Evolutionary conservation across 2,888 invertebrate genomes (phyloP).

Genomic region (Melanchra persicariae): DNA sequence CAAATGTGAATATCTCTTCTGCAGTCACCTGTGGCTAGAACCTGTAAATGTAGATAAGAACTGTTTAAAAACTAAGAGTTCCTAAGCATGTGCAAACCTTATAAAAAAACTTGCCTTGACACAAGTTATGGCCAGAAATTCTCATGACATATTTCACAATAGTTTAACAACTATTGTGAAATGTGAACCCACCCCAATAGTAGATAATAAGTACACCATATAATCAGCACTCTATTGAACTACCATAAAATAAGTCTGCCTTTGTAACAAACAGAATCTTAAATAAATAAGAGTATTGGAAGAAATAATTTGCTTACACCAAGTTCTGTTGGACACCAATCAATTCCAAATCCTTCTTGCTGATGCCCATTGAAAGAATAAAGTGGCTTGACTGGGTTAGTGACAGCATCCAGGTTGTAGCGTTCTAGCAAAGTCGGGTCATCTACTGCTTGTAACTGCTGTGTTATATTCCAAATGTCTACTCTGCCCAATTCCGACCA

Average conservation of each 20-base stretch:
- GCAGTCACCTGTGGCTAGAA: conserved; percentile 98
- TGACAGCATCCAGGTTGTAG: conserved; percentile 92
- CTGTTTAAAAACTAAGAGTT: neutral
- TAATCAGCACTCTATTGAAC: no score
- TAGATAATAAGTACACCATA: no score
- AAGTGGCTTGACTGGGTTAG: conserved; percentile 92
- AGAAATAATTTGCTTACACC: conserved; percentile 91
- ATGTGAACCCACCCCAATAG: neutral
- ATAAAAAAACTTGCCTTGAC: neutral
- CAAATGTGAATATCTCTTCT: conserved; percentile 98
- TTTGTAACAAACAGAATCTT: no score
- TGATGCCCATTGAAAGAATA: conserved; percentile 98
- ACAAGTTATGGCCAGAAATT: neutral
- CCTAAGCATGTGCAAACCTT: neutral
- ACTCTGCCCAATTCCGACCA: conserved; percentile 99
- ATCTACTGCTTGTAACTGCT: conserved; percentile 95
- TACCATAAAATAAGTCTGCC: no score
- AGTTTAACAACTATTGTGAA: no score
- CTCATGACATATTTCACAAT: neutral
- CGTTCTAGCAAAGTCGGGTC: conserved; percentile 91
- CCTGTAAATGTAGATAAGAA: conserved; percentile 83
- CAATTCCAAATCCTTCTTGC: conserved; percentile 98
- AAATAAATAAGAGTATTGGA: neutral
- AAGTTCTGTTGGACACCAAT: conserved; percentile 96
- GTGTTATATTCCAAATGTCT: conserved; percentile 97